A percentile compares a stretch with the other conserved stretches of the same genome.
These are phyloP conservation scores for Prunella strophiata DNA, from an alignment of 2,797 vertebrate genomes.

Conservation along the genomic window DNA sequence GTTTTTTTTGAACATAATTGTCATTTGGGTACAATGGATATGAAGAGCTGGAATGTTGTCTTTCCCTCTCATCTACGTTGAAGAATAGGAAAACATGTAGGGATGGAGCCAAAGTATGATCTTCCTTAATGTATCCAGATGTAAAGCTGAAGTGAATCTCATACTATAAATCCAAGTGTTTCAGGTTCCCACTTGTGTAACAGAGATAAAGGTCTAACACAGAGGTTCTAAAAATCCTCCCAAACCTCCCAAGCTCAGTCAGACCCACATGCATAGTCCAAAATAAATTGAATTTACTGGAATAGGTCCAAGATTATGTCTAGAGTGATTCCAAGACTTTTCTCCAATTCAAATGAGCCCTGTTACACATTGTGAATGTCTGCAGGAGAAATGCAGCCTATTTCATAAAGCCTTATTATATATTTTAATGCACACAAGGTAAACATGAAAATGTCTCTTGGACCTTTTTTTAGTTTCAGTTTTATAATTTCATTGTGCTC, in stretches of 20 bases:
- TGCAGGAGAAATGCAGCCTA: conserved; percentile 20
- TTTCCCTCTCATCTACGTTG: not conserved
- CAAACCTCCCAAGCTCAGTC: not conserved
- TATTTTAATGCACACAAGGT: conserved; percentile 10
- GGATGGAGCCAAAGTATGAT: not conserved
- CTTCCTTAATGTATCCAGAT: not conserved
- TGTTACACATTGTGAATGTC: not conserved
- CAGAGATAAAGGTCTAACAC: not conserved
- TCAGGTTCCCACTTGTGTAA: not conserved
- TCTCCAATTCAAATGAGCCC: conserved; percentile 61
- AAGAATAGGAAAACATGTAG: not conserved
- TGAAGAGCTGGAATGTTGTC: accelerated
- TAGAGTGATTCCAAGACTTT: conserved; percentile 44
- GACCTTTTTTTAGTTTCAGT: not conserved
- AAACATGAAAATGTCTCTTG: conserved; percentile 16
- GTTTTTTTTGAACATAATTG: not conserved
- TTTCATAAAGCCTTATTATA: conserved; percentile 3
- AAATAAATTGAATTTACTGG: conserved; percentile 63
- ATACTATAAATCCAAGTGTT: not conserved
- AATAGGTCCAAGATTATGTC: conserved; percentile 51
- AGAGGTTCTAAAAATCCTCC: conserved; percentile 2
- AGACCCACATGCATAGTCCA: conserved; percentile 10
- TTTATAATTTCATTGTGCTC: not conserved
- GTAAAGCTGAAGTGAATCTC: conserved; percentile 1
- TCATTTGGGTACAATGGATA: not conserved